Conservation (phyloP, 2,797 vertebrate genomes). For the Mionectes olivaceus region DNA sequence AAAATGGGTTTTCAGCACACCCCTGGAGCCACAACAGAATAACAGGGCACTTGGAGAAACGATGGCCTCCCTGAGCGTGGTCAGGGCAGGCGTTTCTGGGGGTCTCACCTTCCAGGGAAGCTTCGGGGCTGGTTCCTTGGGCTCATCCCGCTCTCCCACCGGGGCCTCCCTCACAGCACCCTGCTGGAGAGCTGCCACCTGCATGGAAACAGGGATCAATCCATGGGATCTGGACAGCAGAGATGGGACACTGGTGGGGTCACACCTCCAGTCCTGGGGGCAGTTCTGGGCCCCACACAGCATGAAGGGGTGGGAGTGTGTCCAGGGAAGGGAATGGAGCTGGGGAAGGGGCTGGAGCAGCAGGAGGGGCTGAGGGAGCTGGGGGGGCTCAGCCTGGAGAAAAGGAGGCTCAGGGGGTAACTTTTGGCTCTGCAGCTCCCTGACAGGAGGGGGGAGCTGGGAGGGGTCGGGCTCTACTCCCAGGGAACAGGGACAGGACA, state of each 20-base stretch:
- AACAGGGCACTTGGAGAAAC: background rate
- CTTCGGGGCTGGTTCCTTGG: conserved; percentile 64
- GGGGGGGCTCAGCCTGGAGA: background rate
- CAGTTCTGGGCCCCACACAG: background rate
- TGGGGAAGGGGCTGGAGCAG: background rate
- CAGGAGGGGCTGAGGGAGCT: background rate
- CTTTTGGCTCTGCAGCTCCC: background rate
- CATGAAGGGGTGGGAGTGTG: fast-evolving
- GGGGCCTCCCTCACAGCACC: conserved; percentile 44
- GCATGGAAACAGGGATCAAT: background rate
- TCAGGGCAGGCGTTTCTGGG: background rate
- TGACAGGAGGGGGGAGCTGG: background rate
- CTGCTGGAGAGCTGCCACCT: conserved; percentile 79
- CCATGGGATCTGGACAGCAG: too few species aligned
- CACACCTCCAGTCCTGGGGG: background rate
- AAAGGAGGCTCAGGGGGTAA: background rate
- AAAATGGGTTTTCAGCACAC: background rate
- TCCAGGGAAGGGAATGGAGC: fast-evolving
- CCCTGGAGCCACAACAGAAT: background rate
- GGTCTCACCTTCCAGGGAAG: conserved; percentile 78
- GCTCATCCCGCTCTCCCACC: conserved; percentile 57
- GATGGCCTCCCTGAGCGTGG: fast-evolving
- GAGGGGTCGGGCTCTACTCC: fast-evolving
- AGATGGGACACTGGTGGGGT: background rate
- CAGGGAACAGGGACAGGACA: background rate